Percentiles rank a stretch among this genome's conserved stretches.
Evolutionary conservation across 2,888 invertebrate species (phyloP).

Genomic region (Philhelius pedissequus): DNA sequence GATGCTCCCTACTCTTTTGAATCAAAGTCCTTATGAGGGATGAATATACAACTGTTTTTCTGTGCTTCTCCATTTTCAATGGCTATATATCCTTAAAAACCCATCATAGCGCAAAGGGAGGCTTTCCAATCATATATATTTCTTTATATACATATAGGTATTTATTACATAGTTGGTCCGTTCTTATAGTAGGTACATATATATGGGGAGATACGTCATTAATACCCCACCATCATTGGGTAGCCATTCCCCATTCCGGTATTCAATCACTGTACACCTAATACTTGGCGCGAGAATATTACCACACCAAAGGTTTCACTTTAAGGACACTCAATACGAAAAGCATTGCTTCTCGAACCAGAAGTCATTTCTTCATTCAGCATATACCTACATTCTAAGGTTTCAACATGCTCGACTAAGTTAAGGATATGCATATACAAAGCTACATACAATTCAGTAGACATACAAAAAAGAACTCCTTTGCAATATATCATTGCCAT

Average conservation of each 20-base stretch:
- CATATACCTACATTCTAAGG: constrained; percentile 59
- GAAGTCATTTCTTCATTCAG: constrained; percentile 63
- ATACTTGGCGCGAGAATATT: constrained; percentile 37
- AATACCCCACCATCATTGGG: constrained; percentile 35
- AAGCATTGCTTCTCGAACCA: constrained; percentile 53
- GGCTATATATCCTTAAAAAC: constrained; percentile 2
- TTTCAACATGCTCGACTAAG: constrained; percentile 44
- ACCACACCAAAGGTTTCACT: constrained; percentile 38
- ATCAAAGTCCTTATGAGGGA: constrained; percentile 31
- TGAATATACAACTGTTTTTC: not conserved
- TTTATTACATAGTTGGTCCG: not conserved
- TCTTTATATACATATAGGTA: not conserved
- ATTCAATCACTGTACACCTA: constrained; percentile 10
- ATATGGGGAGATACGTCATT: constrained; percentile 42
- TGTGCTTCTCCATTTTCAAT: constrained; percentile 5
- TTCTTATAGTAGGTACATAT: not conserved
- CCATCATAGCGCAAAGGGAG: constrained; percentile 7
- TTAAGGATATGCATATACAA: not conserved
- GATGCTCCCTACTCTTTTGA: not conserved
- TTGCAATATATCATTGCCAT: constrained; percentile 48
- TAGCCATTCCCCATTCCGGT: not conserved
- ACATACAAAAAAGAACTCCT: constrained; percentile 15
- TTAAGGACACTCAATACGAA: constrained; percentile 42
- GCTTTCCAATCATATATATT: not conserved
- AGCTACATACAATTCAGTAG: not conserved